Conservation (phyloP, 2,888 invertebrate genomes). For the Drosophila dives region DNA sequence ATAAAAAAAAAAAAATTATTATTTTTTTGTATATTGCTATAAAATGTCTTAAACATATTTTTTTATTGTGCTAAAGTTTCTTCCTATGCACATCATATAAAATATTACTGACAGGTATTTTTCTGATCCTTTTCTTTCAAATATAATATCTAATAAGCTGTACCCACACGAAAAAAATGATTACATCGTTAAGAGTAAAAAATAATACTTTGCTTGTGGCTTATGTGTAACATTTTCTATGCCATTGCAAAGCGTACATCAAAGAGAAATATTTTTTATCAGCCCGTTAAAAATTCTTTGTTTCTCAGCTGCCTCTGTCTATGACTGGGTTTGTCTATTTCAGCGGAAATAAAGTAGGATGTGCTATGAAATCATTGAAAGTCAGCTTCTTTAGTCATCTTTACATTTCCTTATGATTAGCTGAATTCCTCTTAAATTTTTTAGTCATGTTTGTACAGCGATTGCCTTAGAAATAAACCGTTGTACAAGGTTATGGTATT, state of each 20-base stretch:
- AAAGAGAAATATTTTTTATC: not conserved
- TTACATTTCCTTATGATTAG: not conserved
- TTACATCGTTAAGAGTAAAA: not conserved
- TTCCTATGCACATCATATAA: not conserved
- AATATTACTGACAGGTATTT: not conserved
- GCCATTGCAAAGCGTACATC: not conserved
- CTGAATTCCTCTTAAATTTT: not conserved
- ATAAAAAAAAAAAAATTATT: fast-evolving
- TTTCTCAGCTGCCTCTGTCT: not conserved
- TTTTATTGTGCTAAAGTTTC: too few species aligned
- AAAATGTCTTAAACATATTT: too few species aligned
- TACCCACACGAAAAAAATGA: not conserved
- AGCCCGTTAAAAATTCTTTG: not conserved
- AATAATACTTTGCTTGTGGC: not conserved
- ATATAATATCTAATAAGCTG: not conserved
- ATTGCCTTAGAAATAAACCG: constrained; percentile 4
- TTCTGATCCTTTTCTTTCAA: not conserved
- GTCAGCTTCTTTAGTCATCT: not conserved
- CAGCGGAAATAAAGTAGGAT: not conserved
- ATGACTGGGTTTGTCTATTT: not conserved
- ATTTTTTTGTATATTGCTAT: not conserved
- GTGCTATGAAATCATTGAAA: not conserved
- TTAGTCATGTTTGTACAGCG: not conserved
- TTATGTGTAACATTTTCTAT: not conserved
- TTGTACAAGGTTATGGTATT: not conserved